Evolutionary conservation across 2,113 vertebrate species (phyloP).

Genomic region (Phylloscopus trochilus): DNA sequence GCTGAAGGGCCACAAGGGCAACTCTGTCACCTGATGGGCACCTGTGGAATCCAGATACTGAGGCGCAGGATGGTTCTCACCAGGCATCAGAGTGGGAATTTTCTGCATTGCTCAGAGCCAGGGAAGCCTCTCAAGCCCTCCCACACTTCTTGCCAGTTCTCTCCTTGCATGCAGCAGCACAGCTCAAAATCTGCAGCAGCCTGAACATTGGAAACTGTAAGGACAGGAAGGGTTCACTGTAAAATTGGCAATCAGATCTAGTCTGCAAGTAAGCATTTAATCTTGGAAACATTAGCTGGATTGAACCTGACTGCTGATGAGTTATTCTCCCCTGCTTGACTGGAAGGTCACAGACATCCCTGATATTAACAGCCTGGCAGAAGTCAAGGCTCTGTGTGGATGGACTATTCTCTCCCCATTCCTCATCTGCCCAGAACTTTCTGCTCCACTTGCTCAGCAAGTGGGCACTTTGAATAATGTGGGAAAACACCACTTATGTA

Average conservation of each 20-base stretch:
- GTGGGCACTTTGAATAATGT: conserved; percentile 33
- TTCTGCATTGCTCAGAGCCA: background rate
- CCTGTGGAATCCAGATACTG: background rate
- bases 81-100: background rate
- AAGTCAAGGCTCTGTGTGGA: conserved; percentile 16
- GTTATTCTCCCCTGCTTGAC: conserved; percentile 32
- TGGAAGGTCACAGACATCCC: conserved; percentile 42
- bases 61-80: background rate
- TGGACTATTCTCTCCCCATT: conserved; percentile 9
- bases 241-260: background rate
- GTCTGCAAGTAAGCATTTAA: background rate
- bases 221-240: background rate
- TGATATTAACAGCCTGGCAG: conserved; percentile 13
- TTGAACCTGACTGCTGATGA: conserved; percentile 31
- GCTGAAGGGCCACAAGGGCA: background rate
- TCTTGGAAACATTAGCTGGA: background rate
- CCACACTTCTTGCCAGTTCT: background rate
- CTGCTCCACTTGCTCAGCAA: conserved; percentile 51
- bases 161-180: background rate
- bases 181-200: background rate
- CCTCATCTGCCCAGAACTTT: conserved; percentile 31
- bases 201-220: background rate
- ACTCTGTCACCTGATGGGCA: background rate
- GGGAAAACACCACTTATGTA: conserved; percentile 32
- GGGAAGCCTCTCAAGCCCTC: background rate